Percentiles rank a stretch among this genome's conserved stretches.
Evolutionary conservation across 1,140 invertebrate genomes (phyloP).

Genomic region (Aphelinus certus): DNA sequence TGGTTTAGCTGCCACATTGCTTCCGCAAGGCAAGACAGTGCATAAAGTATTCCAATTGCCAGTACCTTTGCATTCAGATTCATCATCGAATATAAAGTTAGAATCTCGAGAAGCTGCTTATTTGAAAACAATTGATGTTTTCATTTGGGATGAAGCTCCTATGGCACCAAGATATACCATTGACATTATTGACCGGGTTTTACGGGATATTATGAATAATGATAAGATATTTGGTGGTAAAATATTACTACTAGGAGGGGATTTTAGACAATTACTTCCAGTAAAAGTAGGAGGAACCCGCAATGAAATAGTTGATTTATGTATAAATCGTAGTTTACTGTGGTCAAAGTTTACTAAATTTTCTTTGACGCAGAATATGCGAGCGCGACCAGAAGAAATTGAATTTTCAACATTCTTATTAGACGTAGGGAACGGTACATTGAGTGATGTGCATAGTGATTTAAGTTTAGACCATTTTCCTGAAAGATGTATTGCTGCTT

Average conservation of each 20-base stretch:
- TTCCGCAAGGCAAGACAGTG: conserved; percentile 36
- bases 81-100: conserved; percentile 10
- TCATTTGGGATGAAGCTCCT: conserved; percentile 56
- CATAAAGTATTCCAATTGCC: conserved; percentile 42
- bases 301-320: conserved; percentile 46
- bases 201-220: conserved; percentile 51
- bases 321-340: conserved; percentile 44
- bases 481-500: conserved; percentile 13
- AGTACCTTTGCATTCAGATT: conserved; percentile 20
- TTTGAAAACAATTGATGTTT: conserved; percentile 22
- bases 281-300: conserved; percentile 37
- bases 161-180: conserved; percentile 54
- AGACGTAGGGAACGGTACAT: conserved; percentile 17
- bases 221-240: conserved; percentile 49
- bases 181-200: conserved; percentile 51
- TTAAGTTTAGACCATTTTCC: conserved; percentile 32
- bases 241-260: conserved; percentile 50
- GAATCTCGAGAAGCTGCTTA: not conserved
- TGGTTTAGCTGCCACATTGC: conserved; percentile 4
- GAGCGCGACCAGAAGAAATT: not conserved
- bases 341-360: conserved; percentile 35
- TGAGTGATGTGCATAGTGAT: conserved; percentile 30
- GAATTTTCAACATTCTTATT: conserved; percentile 8
- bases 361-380: conserved; percentile 34
- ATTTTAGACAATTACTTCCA: conserved; percentile 48